Base-by-base conservation (phyloP, 2,113 vertebrate genomes). In the Pongo abelii region DNA sequence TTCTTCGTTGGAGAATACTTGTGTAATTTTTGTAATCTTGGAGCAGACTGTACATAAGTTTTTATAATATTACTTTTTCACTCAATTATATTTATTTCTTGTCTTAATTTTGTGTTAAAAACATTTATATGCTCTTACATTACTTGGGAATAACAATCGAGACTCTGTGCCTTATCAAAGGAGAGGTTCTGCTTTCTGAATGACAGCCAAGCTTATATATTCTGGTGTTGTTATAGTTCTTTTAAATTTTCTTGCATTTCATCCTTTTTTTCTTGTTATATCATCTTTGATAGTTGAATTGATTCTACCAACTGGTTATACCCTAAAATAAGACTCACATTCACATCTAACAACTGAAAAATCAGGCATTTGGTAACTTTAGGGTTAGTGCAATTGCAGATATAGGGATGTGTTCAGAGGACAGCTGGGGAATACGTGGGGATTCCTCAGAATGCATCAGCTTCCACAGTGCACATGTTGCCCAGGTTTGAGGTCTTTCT, bases 341-440 rank as follows among this genome's bases (percentile, higher is more conserved):
- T 13, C 3, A 48, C 3, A 30, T n/a, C 5, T 40, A 16, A 38
- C 22, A 38, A 25, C 17, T 23, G 52, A 92, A 64, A 12, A 16
- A 22, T 10, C 30, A 16, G 23, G 16, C 8, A 6, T 30, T 72
- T 6, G 3, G 20, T 57, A 27, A 40, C 35, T 8, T 69, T 3
- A 52, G 35, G 27, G 0, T 55, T 48, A 25, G 32, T 20, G 61
- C 4, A 64, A 16, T 16, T 48, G 16, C 13, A 48, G 18, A 38
- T 6, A 1, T 23, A 70, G 18, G 14, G 5, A 12, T 46, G n/a
- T 25, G 17, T 55, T 72, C 48, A 8, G 23, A 40, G 10, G 20
- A 8, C 8, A 52, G 32, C 22, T 6, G 30, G 2, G 40, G 50
- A 32, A 32, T 30, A 4, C 0, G 0, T 7, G 23, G 8, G 8